A percentile compares a stretch with the other conserved stretches of the same genome.
These are phyloP conservation scores for Shinisaurus crocodilurus DNA, from an alignment of 2,113 vertebrate genomes.

Conservation along the genomic window DNA sequence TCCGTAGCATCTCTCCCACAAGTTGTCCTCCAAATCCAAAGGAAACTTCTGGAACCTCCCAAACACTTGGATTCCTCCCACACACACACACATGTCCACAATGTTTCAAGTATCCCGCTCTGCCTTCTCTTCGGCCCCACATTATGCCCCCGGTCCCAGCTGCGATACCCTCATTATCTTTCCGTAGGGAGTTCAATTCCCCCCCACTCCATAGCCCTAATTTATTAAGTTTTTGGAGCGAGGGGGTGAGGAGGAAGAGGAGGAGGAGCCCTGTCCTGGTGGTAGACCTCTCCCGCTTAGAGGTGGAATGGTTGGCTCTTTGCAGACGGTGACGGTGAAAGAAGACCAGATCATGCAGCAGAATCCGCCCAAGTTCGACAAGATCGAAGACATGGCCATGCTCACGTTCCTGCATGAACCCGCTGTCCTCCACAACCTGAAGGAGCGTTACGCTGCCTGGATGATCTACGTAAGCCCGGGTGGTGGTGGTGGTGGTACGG, in stretches of 20 bases:
- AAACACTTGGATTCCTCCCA: background rate
- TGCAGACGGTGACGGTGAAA: slow-evolving; percentile 78
- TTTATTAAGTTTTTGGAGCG: background rate
- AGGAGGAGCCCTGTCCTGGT: slow-evolving; percentile 18
- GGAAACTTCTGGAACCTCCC: background rate
- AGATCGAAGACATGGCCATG: slow-evolving; percentile 88
- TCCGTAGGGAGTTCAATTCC: background rate
- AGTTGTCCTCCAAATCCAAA: background rate
- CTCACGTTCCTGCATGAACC: slow-evolving; percentile 86
- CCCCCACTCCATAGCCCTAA: background rate
- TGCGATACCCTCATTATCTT: background rate
- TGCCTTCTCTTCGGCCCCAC: background rate
- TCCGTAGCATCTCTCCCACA: too few relatives aligned
- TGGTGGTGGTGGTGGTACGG: too few relatives aligned
- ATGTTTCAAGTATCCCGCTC: too few relatives aligned
- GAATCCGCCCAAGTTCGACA: slow-evolving; percentile 88
- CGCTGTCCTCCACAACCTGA: slow-evolving; percentile 86
- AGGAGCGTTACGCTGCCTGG: slow-evolving; percentile 90
- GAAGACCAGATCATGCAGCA: slow-evolving; percentile 82
- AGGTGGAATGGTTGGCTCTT: background rate
- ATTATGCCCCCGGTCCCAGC: background rate
- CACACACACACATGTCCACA: background rate
- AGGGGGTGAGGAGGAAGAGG: too few relatives aligned
- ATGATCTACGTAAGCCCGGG: slow-evolving; percentile 89
- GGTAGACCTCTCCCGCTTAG: too few relatives aligned